Evolutionary conservation across 2,888 invertebrate species (phyloP).

Genomic region (Bellardia bayeri): DNA sequence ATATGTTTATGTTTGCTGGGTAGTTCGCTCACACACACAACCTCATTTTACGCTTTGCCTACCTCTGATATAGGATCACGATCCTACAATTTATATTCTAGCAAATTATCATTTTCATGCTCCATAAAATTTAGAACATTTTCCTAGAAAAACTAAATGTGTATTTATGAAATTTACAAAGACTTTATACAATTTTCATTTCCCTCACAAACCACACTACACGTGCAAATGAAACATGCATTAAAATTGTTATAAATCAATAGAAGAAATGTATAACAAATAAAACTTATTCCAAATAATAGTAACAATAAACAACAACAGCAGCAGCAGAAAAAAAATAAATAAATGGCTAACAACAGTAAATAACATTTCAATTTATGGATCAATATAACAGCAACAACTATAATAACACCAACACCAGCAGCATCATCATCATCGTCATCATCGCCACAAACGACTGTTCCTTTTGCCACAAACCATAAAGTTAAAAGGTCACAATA

Average conservation of each 20-base stretch:
- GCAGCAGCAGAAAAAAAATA: neutral
- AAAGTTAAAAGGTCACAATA: constrained; percentile 59
- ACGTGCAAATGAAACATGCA: neutral
- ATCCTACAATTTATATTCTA: too few species aligned
- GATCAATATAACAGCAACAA: constrained; percentile 9
- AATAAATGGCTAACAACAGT: constrained; percentile 21
- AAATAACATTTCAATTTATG: constrained; percentile 50
- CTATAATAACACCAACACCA: neutral
- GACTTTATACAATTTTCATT: neutral
- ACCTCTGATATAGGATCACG: too few species aligned
- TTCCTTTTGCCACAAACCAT: constrained; percentile 47
- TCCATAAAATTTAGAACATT: too few species aligned
- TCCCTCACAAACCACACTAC: neutral
- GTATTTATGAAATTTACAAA: too few species aligned
- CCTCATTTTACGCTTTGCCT: too few species aligned
- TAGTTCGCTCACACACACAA: too few species aligned
- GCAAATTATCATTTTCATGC: too few species aligned
- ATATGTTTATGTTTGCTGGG: too few species aligned
- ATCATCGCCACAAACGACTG: neutral
- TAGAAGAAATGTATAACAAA: neutral
- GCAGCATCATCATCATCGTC: constrained; percentile 10
- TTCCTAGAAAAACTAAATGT: too few species aligned
- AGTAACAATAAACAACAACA: neutral
- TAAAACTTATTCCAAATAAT: constrained; percentile 26
- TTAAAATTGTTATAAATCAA: constrained; percentile 41